These are phyloP conservation scores for Xylocopa sonorina DNA, from an alignment of 1,140 invertebrate genomes.

Conservation along the genomic window DNA sequence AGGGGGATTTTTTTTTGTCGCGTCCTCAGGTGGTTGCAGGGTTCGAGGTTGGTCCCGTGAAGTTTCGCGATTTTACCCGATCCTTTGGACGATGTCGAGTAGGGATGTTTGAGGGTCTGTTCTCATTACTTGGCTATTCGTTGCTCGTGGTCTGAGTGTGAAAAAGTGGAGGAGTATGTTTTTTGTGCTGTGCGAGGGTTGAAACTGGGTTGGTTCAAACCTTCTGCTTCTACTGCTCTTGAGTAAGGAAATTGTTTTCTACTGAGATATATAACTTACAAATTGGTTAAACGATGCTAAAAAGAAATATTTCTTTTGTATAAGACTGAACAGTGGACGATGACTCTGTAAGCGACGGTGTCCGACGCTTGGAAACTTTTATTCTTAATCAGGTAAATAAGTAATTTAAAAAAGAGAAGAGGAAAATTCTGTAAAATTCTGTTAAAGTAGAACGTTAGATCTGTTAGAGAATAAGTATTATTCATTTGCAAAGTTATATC, in stretches of 20 bases:
- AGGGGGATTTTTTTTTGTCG: neutral
- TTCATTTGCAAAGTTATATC: too few relatives aligned
- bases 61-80: neutral
- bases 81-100: neutral
- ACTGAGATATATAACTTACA: neutral
- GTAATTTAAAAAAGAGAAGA: too few relatives aligned
- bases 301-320: neutral
- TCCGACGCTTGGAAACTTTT: neutral
- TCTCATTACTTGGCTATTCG: neutral
- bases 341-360: too few relatives aligned
- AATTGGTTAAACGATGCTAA: neutral
- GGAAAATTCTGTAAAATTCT: too few relatives aligned
- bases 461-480: too few relatives aligned
- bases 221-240: neutral
- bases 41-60: neutral
- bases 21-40: neutral
- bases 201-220: neutral
- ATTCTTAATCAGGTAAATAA: rapidly evolving
- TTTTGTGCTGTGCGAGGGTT: neutral
- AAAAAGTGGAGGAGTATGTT: neutral
- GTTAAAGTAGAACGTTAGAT: too few relatives aligned
- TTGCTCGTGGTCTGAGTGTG: neutral
- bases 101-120: too few relatives aligned
- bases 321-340: neutral
- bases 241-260: too few relatives aligned